These are phyloP conservation scores for Matsumyia berberina DNA, from an alignment of 2,888 invertebrate genomes.

Conservation along the genomic window DNA sequence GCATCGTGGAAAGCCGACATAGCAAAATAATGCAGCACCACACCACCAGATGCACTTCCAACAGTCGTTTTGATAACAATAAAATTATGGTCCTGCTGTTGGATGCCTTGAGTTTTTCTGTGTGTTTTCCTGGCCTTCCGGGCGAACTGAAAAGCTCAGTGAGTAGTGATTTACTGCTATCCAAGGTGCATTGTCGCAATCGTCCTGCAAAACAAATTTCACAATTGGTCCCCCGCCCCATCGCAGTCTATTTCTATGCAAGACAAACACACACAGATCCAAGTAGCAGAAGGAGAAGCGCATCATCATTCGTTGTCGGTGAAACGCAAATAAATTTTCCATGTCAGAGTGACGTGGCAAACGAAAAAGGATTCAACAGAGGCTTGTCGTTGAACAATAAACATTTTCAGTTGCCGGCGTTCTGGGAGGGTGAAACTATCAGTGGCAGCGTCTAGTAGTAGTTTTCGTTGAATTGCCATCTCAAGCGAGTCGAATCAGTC, in stretches of 20 bases:
- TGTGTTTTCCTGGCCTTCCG: background rate
- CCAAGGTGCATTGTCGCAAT: conserved; percentile 53
- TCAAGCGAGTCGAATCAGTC: conserved; percentile 28
- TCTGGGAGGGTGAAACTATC: background rate
- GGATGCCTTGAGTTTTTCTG: background rate
- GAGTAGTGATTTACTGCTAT: conserved; percentile 42
- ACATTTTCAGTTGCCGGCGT: conserved; percentile 15
- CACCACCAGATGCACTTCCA: background rate
- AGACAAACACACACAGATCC: conserved; percentile 1
- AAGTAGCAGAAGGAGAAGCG: conserved; percentile 49
- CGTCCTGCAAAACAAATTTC: conserved; percentile 55
- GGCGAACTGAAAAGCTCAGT: conserved; percentile 4
- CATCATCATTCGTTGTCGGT: conserved; percentile 40
- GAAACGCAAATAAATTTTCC: conserved; percentile 58
- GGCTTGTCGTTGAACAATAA: conserved; percentile 44
- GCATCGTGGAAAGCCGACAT: background rate
- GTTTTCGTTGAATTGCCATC: conserved; percentile 37
- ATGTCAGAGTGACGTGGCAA: conserved; percentile 19
- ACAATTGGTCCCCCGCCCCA: conserved; percentile 42
- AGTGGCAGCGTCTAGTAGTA: background rate
- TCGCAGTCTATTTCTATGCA: conserved; percentile 32
- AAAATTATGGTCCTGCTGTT: conserved; percentile 27
- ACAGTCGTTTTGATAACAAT: conserved; percentile 44
- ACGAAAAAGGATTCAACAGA: conserved; percentile 20
- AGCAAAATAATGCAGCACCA: background rate